These are phyloP conservation scores for Ruditapes philippinarum DNA, from an alignment of 1,140 invertebrate genomes.

Conservation along the genomic window DNA sequence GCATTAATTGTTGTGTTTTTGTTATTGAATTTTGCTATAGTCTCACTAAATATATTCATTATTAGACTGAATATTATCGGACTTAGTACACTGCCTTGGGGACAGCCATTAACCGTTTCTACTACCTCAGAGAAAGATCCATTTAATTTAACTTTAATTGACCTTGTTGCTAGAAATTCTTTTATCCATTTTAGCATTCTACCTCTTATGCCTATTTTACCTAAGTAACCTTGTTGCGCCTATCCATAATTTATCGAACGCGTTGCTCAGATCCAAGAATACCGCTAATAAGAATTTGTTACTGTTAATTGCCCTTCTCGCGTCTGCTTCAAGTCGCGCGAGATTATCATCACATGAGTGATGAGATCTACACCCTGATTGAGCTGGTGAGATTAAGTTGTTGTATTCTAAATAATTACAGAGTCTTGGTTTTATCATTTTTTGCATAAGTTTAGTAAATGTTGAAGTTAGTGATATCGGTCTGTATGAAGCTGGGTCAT, in stretches of 20 bases:
- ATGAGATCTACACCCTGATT: conserved; percentile 2
- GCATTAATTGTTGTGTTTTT: not conserved
- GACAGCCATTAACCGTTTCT: not conserved
- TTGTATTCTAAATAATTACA: not conserved
- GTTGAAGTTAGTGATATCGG: conserved; percentile 25
- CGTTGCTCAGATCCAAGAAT: conserved; percentile 5
- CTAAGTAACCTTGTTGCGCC: not conserved
- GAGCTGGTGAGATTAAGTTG: not conserved
- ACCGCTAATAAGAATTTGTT: not conserved
- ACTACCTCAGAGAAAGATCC: not conserved
- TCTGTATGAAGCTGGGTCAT: conserved; percentile 11
- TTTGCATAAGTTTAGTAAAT: conserved; percentile 29
- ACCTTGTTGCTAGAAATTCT: not conserved
- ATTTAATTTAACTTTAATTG: not conserved
- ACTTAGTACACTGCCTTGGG: not conserved
- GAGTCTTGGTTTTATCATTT: conserved; percentile 31
- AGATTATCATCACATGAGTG: no score
- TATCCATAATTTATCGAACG: conserved; percentile 18
- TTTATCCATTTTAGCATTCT: not conserved
- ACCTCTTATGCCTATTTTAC: not conserved
- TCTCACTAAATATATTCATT: not conserved
- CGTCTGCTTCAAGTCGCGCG: not conserved
- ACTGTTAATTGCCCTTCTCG: not conserved
- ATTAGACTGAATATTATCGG: conserved; percentile 24
- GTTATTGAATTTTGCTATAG: not conserved